A percentile compares a stretch with the other conserved stretches of the same genome.
These are phyloP conservation scores for Pecten maximus DNA, from an alignment of 2,888 invertebrate species.

Conservation along the genomic window DNA sequence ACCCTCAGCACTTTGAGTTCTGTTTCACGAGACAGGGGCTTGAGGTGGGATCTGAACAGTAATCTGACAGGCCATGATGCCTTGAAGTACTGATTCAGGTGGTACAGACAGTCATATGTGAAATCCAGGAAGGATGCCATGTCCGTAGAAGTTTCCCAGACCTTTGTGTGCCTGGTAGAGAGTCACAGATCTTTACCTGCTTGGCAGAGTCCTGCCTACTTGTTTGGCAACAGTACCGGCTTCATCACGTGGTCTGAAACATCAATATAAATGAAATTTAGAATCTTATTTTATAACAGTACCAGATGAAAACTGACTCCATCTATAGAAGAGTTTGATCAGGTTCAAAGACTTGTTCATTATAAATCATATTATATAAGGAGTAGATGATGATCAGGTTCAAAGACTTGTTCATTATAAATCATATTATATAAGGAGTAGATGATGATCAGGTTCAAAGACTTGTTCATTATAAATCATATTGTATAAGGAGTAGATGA, in stretches of 20 bases:
- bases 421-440: too few species aligned
- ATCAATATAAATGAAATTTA: too few species aligned
- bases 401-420: too few species aligned
- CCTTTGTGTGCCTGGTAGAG: background rate
- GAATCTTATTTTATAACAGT: too few species aligned
- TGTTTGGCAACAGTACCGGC: background rate
- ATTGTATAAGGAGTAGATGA: too few species aligned
- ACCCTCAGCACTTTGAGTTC: conserved; percentile 56
- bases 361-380: too few species aligned
- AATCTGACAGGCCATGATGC: conserved; percentile 68
- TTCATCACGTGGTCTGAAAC: background rate
- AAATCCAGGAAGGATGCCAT: conserved; percentile 60
- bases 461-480: too few species aligned
- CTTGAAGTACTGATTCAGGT: conserved; percentile 66
- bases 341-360: background rate
- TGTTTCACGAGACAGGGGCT: conserved; percentile 62
- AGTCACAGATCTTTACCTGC: too few species aligned
- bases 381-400: too few species aligned
- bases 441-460: too few species aligned
- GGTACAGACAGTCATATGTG: conserved; percentile 64
- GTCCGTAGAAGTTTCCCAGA: background rate
- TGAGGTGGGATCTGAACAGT: conserved; percentile 59
- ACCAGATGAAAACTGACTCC: background rate
- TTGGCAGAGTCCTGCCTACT: background rate
- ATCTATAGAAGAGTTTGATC: background rate